Conservation (phyloP, 2,888 invertebrate genomes). For the Taenaris catops region DNA sequence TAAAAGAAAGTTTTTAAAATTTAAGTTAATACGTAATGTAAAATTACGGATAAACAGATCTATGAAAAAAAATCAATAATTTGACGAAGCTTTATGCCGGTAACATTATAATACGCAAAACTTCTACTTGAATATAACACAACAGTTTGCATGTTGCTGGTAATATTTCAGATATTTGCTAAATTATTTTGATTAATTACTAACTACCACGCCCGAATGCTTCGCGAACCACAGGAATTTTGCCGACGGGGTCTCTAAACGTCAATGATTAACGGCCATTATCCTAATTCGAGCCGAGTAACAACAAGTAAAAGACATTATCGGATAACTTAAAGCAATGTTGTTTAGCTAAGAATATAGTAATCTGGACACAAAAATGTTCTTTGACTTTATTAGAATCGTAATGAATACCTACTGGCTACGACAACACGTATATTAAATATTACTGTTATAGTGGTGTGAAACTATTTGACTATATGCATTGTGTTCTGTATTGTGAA, state of each 20-base stretch:
- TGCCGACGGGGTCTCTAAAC: constrained; percentile 22
- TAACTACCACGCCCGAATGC: constrained; percentile 18
- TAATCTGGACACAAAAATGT: constrained; percentile 18
- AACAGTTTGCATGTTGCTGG: not conserved
- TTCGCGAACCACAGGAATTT: constrained; percentile 20
- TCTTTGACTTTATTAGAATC: constrained; percentile 1
- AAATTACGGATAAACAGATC: too few relatives aligned
- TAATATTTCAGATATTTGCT: constrained; percentile 11
- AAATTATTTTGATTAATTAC: constrained; percentile 22
- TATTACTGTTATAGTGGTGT: too few relatives aligned
- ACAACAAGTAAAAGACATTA: constrained; percentile 30
- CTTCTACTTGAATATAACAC: too few relatives aligned
- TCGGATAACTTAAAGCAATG: constrained; percentile 21
- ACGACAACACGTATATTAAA: not conserved
- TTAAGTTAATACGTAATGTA: too few relatives aligned
- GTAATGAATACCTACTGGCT: not conserved
- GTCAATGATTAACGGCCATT: constrained; percentile 33
- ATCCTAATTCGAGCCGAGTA: constrained; percentile 28
- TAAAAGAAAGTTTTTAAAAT: too few relatives aligned
- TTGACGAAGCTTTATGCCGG: too few relatives aligned
- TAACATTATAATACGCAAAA: too few relatives aligned
- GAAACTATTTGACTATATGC: too few relatives aligned
- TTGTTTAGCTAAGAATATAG: constrained; percentile 8
- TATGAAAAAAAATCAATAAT: too few relatives aligned
- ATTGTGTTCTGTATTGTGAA: too few relatives aligned